A percentile compares a stretch with the other conserved stretches of the same genome.
Evolutionary conservation across 2,797 vertebrate species (phyloP).

Genomic region (Syncerus caffer): DNA sequence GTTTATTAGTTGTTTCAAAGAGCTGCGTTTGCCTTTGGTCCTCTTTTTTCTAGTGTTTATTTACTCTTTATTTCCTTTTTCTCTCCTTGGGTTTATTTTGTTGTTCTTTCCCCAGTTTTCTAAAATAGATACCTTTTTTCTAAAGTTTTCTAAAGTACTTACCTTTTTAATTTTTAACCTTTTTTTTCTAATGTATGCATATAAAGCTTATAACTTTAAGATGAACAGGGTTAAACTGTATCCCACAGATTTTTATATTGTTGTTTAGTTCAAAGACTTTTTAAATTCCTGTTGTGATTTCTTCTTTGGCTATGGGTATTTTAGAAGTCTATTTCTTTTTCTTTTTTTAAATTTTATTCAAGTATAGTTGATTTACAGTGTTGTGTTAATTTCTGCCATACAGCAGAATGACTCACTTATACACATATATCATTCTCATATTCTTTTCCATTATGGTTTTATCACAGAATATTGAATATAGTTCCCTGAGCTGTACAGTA

Average conservation of each 20-base stretch:
- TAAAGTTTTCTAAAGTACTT: background rate
- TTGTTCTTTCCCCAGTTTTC: background rate
- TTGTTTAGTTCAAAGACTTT: slow-evolving; percentile 28
- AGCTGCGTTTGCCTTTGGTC: background rate
- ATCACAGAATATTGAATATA: background rate
- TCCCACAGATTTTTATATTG: background rate
- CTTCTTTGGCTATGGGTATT: background rate
- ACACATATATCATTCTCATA: background rate
- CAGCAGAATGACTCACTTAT: background rate
- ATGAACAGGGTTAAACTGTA: background rate
- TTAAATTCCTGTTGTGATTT: background rate
- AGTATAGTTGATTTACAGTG: background rate
- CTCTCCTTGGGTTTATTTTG: background rate
- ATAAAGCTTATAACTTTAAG: slow-evolving; percentile 12
- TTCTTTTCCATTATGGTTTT: background rate
- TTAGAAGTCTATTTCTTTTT: background rate
- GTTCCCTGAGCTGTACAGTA: background rate
- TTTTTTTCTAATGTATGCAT: background rate
- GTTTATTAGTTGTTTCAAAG: slow-evolving; percentile 1
- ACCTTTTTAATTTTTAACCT: slow-evolving; percentile 17
- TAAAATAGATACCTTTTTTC: background rate
- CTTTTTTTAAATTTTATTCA: background rate
- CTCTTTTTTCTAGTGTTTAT: background rate
- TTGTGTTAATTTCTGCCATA: background rate
- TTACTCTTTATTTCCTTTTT: background rate